Conservation (phyloP, 2,797 vertebrate genomes). For the Siniperca obscura region DNA sequence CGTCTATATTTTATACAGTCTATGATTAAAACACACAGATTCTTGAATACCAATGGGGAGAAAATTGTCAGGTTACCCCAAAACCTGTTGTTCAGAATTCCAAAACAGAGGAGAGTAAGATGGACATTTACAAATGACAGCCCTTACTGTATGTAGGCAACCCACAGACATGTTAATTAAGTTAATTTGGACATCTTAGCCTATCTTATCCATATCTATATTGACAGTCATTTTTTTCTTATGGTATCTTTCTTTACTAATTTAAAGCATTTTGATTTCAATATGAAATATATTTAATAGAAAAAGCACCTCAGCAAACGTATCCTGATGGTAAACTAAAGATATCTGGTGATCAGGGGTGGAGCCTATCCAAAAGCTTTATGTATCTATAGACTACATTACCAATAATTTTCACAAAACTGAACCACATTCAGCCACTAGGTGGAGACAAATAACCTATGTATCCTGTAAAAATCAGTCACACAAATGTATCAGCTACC, state of each 20-base stretch:
- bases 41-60: no score
- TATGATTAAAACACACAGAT: no score
- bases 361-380: neutral
- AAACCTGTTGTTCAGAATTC: no score
- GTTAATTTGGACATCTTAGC: no score
- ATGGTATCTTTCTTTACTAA: neutral
- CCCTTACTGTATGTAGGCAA: no score
- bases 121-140: neutral
- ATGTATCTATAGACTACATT: neutral
- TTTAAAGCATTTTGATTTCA: neutral
- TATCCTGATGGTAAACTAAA: neutral
- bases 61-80: no score
- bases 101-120: neutral
- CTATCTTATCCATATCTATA: no score
- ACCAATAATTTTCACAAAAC: no score
- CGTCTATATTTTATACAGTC: no score
- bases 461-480: neutral
- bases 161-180: no score
- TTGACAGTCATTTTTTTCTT: no score
- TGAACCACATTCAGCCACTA: neutral
- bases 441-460: slow-evolving; percentile 3
- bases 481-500: neutral
- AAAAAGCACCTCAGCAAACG: neutral
- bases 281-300: neutral
- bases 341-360: neutral